These are phyloP conservation scores for Ennomos quercinarius DNA, from an alignment of 2,888 invertebrate genomes.

Conservation along the genomic window DNA sequence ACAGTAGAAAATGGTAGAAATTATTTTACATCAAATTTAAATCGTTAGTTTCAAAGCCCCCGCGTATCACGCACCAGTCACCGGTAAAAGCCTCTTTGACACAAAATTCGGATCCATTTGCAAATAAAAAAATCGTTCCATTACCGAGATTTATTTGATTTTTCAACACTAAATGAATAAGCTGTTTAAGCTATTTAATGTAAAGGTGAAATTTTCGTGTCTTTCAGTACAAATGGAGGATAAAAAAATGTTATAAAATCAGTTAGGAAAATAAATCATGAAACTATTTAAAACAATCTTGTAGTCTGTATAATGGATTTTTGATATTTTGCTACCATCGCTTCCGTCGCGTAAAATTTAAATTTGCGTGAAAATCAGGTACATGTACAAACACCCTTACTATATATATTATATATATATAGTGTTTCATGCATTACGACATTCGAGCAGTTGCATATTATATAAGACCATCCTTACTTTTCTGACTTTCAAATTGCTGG, in stretches of 20 bases:
- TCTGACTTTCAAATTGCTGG: no score
- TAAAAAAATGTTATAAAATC: not conserved
- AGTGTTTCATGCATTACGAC: no score
- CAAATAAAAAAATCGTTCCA: slow-evolving; percentile 66
- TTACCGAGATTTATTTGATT: slow-evolving; percentile 80
- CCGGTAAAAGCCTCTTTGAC: slow-evolving; percentile 53
- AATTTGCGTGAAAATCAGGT: no score
- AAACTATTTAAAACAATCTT: not conserved
- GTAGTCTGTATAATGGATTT: no score
- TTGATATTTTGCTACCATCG: no score
- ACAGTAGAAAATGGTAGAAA: no score
- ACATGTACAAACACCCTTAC: no score
- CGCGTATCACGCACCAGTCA: slow-evolving; percentile 11
- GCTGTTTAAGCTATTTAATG: slow-evolving; percentile 48
- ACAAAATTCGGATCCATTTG: slow-evolving; percentile 65
- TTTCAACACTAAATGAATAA: slow-evolving; percentile 75
- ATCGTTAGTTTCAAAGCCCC: not conserved
- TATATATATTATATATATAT: no score
- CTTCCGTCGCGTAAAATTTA: no score
- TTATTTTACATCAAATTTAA: not conserved
- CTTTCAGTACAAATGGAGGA: not conserved
- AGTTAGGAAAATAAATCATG: not conserved
- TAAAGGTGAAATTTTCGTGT: slow-evolving; percentile 30
- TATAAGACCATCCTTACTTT: no score
- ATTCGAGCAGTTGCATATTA: no score